Percentiles rank a stretch among this genome's conserved stretches.
These are phyloP conservation scores for Blastobasis adustella DNA, from an alignment of 2,888 invertebrate genomes.

Conservation along the genomic window DNA sequence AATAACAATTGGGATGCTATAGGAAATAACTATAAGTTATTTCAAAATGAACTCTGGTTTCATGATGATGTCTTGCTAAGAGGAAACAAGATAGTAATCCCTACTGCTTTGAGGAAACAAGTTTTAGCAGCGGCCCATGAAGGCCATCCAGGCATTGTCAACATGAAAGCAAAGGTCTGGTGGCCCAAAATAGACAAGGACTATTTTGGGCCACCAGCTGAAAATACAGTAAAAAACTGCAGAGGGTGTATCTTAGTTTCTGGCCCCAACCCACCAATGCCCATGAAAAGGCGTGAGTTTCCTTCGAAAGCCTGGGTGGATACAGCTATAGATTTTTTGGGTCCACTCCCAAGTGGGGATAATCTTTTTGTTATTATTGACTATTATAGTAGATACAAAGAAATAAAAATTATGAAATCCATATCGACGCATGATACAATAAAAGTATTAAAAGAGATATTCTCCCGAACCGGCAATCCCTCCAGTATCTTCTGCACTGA, in stretches of 20 bases:
- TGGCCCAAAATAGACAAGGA: slow-evolving; percentile 11
- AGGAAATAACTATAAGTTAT: neutral
- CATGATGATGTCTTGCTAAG: slow-evolving; percentile 1
- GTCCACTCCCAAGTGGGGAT: too few relatives aligned
- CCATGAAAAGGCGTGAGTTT: slow-evolving; percentile 1
- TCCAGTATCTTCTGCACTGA: slow-evolving; percentile 1
- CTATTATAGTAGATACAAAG: too few relatives aligned
- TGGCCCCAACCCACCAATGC: neutral
- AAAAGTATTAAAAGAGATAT: slow-evolving; percentile 5
- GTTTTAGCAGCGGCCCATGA: slow-evolving; percentile 11
- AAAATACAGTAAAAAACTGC: slow-evolving; percentile 5
- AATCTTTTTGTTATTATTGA: too few relatives aligned
- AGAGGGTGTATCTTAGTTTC: slow-evolving; percentile 8
- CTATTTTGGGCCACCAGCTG: too few relatives aligned
- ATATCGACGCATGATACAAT: slow-evolving; percentile 8
- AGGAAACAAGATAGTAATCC: slow-evolving; percentile 6
- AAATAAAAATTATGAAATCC: too few relatives aligned
- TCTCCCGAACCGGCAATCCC: slow-evolving; percentile 3
- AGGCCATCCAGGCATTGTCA: slow-evolving; percentile 19
- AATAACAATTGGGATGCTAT: neutral
- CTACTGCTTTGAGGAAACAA: slow-evolving; percentile 3
- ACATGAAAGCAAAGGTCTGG: slow-evolving; percentile 10
- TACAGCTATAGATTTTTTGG: slow-evolving; percentile 18
- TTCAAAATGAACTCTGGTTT: slow-evolving; percentile 3
- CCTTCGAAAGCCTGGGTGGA: slow-evolving; percentile 6